Evolutionary conservation across 37 sponge, comb jelly and placozoan genomes (phyloP).

Genomic region (Geodia barretti): DNA sequence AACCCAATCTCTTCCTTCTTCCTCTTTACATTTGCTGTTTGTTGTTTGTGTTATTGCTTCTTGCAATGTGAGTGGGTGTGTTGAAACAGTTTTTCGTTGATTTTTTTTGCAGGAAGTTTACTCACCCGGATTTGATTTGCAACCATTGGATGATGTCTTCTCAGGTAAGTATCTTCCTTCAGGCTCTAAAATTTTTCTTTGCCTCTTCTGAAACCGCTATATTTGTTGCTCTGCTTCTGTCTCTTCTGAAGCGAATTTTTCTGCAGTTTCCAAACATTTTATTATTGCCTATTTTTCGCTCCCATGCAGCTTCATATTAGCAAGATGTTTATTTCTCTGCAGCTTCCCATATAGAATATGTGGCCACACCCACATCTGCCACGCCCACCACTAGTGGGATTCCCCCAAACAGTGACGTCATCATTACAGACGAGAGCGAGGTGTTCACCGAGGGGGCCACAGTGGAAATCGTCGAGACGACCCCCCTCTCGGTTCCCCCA

Average conservation of each 20-base stretch:
- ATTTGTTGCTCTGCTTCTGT: no score
- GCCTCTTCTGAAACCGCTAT: no score
- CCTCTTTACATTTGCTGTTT: neutral
- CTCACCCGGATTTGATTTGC: neutral
- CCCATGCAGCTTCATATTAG: no score
- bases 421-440: constrained; percentile 15
- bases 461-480: constrained; percentile 53
- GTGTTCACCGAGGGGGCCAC: constrained; percentile 46
- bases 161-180: neutral
- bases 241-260: no score
- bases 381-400: neutral
- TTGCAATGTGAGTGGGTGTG: neutral
- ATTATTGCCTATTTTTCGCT: no score
- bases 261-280: no score
- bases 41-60: neutral
- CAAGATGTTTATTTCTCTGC: neutral
- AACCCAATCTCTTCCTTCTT: neutral
- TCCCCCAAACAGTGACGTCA: constrained; percentile 3
- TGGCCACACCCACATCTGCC: neutral
- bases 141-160: neutral
- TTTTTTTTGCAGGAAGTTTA: neutral
- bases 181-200: neutral
- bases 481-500: neutral
- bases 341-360: neutral
- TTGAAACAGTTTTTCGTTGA: neutral